phyloP scores from a whole-genome alignment of 2,113 vertebrate genomes.

The Salvator merianae region DNA sequence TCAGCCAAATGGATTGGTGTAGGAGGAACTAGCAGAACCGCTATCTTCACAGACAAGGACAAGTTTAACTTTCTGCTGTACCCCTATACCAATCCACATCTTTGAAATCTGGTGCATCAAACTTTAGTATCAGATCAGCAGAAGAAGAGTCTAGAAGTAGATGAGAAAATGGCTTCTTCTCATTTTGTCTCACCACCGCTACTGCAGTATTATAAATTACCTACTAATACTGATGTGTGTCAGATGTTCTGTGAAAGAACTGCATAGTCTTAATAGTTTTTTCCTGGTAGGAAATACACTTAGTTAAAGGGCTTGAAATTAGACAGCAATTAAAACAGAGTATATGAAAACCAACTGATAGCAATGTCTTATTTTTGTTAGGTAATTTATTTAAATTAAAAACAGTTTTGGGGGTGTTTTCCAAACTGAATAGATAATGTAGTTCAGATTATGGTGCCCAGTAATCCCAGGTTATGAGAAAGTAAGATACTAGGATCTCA shows the following conservation, averaged over 20 bases:
- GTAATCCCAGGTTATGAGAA: no score
- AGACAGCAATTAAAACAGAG: slow-evolving; percentile 20
- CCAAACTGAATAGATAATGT: no score
- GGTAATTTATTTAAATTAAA: no score
- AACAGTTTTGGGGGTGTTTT: no score
- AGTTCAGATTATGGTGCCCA: no score
- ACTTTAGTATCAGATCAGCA: background rate
- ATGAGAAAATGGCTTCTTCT: background rate
- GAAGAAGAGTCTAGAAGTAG: background rate
- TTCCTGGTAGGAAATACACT: slow-evolving; percentile 9
- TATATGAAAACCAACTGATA: background rate
- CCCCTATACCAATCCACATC: slow-evolving; percentile 83
- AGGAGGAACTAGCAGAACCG: slow-evolving; percentile 85
- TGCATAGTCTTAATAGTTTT: slow-evolving; percentile 34
- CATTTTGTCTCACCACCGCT: slow-evolving; percentile 11
- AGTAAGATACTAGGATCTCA: no score
- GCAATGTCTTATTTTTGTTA: background rate
- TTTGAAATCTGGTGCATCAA: slow-evolving; percentile 46
- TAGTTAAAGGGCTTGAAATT: background rate
- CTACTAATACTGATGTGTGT: background rate
- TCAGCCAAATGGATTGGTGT: slow-evolving; percentile 80
- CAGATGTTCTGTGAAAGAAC: background rate
- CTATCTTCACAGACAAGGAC: slow-evolving; percentile 83
- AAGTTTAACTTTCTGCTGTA: slow-evolving; percentile 87
- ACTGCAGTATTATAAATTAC: background rate